phyloP scores from a whole-genome alignment of 2,888 invertebrate genomes.

The Uropetala carovei region DNA sequence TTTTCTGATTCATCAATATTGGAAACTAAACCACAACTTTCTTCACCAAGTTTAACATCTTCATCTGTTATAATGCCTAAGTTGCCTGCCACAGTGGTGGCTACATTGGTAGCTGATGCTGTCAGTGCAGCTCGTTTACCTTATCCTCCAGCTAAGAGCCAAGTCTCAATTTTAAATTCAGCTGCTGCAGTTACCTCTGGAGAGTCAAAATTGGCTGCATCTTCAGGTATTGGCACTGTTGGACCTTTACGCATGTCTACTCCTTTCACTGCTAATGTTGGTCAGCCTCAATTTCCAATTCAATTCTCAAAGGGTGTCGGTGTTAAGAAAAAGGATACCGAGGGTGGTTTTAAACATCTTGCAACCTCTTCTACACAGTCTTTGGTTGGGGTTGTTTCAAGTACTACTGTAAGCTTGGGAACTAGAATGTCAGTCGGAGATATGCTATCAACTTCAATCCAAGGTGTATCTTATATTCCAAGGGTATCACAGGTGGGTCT shows the following conservation, averaged over 20 bases:
- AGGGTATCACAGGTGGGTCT: constrained; percentile 40
- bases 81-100: constrained; percentile 66
- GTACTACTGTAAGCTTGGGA: constrained; percentile 53
- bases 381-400: constrained; percentile 52
- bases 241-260: constrained; percentile 61
- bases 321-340: neutral
- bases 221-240: constrained; percentile 38
- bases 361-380: neutral
- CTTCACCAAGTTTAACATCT: constrained; percentile 64
- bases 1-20: constrained; percentile 15
- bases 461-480: constrained; percentile 20
- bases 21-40: neutral
- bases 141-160: constrained; percentile 67
- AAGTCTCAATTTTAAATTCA: constrained; percentile 62
- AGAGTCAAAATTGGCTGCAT: constrained; percentile 43
- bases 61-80: constrained; percentile 40
- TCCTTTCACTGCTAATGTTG: constrained; percentile 13
- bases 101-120: constrained; percentile 70
- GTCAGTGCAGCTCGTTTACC: constrained; percentile 69
- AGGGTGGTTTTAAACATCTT: constrained; percentile 34
- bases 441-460: constrained; percentile 7
- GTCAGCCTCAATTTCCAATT: constrained; percentile 8
- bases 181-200: constrained; percentile 65
- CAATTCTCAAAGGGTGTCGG: neutral
- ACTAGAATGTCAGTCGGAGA: constrained; percentile 64